Conservation (phyloP, 2,797 vertebrate genomes). For the Betta splendens region DNA sequence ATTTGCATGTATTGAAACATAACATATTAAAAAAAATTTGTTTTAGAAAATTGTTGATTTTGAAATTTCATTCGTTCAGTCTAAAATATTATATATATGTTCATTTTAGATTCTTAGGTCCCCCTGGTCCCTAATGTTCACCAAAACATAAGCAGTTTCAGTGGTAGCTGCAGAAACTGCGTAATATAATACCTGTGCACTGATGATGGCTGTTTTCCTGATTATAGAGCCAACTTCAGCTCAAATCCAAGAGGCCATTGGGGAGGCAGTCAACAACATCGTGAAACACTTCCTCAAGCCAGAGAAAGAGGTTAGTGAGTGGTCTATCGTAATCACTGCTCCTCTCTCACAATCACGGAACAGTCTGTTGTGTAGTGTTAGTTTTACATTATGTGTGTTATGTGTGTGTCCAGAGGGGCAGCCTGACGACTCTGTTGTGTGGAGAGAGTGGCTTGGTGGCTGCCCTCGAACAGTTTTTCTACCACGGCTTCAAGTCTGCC, state of each 20-base stretch:
- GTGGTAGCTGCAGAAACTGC: no score
- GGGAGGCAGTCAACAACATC: conserved; percentile 93
- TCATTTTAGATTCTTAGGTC: no score
- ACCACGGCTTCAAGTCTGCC: conserved; percentile 91
- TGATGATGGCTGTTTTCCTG: conserved; percentile 1
- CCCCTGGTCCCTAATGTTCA: no score
- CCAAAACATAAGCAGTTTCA: no score
- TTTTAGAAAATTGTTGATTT: no score
- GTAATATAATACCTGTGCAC: background rate
- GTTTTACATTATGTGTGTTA: background rate
- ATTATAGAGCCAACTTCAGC: conserved; percentile 86
- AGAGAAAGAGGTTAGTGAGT: conserved; percentile 89
- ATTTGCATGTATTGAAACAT: background rate
- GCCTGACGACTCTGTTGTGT: conserved; percentile 90
- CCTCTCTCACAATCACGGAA: no score
- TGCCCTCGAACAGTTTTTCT: conserved; percentile 91
- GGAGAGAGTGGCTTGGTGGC: conserved; percentile 90
- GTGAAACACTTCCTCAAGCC: conserved; percentile 96
- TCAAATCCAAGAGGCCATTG: conserved; percentile 93
- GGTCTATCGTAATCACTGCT: background rate
- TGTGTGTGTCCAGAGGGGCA: conserved; percentile 84
- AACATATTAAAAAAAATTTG: no score
- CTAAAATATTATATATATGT: no score
- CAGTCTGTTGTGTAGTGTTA: background rate
- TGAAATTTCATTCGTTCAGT: no score